Percentiles rank a stretch among this genome's conserved stretches.
Conservation (phyloP, 2,797 vertebrate species). For the Rhinella marina region DNA sequence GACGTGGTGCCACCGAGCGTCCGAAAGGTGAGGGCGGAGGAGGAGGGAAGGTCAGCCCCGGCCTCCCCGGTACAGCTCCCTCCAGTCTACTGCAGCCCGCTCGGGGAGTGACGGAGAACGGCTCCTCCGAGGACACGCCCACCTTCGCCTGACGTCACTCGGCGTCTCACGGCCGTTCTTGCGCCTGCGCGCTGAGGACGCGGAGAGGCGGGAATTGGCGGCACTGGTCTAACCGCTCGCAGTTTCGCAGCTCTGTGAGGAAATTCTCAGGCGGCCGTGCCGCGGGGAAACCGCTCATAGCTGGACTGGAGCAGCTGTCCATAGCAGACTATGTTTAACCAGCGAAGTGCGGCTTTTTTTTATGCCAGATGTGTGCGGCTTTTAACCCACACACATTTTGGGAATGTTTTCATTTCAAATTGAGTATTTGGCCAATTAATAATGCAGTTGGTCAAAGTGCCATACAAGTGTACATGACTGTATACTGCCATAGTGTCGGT, state of each 20-base stretch:
- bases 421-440: too few relatives aligned
- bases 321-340: too few relatives aligned
- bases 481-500: too few relatives aligned
- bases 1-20: background rate
- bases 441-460: too few relatives aligned
- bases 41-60: background rate
- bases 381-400: too few relatives aligned
- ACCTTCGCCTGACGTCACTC: slow-evolving; percentile 35
- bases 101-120: slow-evolving; percentile 47
- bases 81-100: slow-evolving; percentile 8
- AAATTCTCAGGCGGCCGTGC: too few relatives aligned
- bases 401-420: too few relatives aligned
- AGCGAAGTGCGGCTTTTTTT: too few relatives aligned
- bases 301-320: too few relatives aligned
- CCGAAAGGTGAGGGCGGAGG: background rate
- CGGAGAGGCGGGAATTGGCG: slow-evolving; percentile 22
- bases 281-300: too few relatives aligned
- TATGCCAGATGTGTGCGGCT: too few relatives aligned
- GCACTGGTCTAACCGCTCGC: background rate
- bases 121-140: slow-evolving; percentile 40
- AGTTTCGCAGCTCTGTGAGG: background rate
- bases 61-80: slow-evolving; percentile 32
- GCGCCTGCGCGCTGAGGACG: background rate
- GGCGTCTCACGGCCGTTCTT: background rate
- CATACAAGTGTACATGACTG: too few relatives aligned